Base-by-base conservation (phyloP, 2,888 invertebrate genomes). In the Caenorhabditis drosophilae region DNA sequence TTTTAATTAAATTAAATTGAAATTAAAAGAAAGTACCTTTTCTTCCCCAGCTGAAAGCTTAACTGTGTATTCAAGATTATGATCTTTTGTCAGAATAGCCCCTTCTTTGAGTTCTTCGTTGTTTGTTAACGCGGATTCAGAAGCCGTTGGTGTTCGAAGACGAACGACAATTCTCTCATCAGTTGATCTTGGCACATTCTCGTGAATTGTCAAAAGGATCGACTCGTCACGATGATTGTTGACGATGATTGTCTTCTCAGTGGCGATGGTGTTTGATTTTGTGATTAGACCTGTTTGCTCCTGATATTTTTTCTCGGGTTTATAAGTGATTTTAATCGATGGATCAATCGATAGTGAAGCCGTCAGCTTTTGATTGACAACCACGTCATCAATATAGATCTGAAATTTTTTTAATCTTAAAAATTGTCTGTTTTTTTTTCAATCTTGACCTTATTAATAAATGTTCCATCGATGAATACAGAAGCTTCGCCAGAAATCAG, bases 291-390 rank as follows among this genome's bases (percentile, higher is more conserved):
- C 71, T 15, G 27, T 48, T 53, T 72, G 66, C 34, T 83, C 82
- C 9, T 77, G 76, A 62, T 73, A 82, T 67, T 83, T 84, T 49
- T 77, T 76, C 47, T 79, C 74, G 16, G 85, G 84, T 51, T 83
- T 78, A 74, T 84, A 84, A 16, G 67, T 76, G 7, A 85, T 74
- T 55, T 79, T 76, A 20, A 85, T 76, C 12, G 84, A 76, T 4
- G 83, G 80, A 62, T 85, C 85, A 12, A 84, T 80, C 35, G 85
- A 85, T 47, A 85, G 71, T 1, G 84, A 83, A 46, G 82, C 80
- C 42, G 75, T 54, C 26, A 63, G 56, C 25, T 58, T 62, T 26
- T 66, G 52, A 9, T 66, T 48, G 2, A 70, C 50, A 11, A 58
- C 57, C 2, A 47, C 63, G 36, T 63, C 63, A 4, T 57, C 54